phyloP scores from a whole-genome alignment of 1,140 invertebrate genomes.

The Galleria mellonella region DNA sequence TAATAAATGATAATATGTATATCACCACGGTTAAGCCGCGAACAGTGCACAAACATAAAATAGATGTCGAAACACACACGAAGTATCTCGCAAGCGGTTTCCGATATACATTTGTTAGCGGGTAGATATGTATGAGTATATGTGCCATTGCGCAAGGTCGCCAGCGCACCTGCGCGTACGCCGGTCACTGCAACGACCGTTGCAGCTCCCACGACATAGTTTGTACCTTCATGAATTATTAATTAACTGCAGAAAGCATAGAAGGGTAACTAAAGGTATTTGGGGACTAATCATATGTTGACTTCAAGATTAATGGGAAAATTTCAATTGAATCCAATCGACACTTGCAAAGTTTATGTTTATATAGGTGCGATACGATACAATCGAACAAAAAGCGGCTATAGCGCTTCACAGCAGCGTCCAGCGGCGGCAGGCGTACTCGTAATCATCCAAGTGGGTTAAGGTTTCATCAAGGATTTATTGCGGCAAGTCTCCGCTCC shows the following conservation, averaged over 20 bases:
- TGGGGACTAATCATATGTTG: conserved; percentile 24
- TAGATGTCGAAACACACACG: conserved; percentile 35
- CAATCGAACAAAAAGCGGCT: conserved; percentile 41
- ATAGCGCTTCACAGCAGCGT: conserved; percentile 41
- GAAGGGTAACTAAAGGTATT: conserved; percentile 27
- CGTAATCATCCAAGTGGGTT: conserved; percentile 73
- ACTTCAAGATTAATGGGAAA: conserved; percentile 2
- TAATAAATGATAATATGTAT: conserved; percentile 11
- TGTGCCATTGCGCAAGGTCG: conserved; percentile 54
- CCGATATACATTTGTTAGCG: conserved; percentile 34
- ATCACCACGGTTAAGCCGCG: conserved; percentile 17
- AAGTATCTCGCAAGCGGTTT: conserved; percentile 48
- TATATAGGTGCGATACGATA: conserved; percentile 19
- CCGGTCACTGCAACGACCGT: conserved; percentile 35
- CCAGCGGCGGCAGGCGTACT: conserved; percentile 45
- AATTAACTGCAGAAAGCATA: conserved; percentile 18
- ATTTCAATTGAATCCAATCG: no score
- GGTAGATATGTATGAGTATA: conserved; percentile 32
- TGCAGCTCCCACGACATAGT: conserved; percentile 37
- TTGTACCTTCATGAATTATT: conserved; percentile 28
- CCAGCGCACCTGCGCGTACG: conserved; percentile 34
- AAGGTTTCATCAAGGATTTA: conserved; percentile 73
- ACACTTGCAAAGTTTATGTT: conserved; percentile 4
- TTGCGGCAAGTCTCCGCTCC: conserved; percentile 72
- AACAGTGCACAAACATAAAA: conserved; percentile 18